phyloP scores from a whole-genome alignment of 2,797 vertebrate genomes.

The Phalanger gymnotis region DNA sequence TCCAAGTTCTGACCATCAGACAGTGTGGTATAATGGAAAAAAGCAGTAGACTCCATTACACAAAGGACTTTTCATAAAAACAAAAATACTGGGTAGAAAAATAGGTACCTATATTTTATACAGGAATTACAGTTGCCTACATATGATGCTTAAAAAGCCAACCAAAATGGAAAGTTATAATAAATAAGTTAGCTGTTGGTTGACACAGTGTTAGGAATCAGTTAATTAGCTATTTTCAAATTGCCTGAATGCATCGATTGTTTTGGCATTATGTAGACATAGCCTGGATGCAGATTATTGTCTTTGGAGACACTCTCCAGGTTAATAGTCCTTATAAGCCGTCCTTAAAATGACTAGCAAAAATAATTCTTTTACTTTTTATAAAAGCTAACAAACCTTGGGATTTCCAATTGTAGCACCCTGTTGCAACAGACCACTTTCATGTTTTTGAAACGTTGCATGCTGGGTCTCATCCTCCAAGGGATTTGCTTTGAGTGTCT shows the following conservation, averaged over 20 bases:
- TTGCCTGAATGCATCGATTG: neutral
- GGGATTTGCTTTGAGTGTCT: neutral
- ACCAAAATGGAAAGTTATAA: slow-evolving; percentile 38
- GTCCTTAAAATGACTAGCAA: slow-evolving; percentile 37
- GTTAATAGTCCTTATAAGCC: neutral
- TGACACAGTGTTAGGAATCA: neutral
- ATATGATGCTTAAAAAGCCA: slow-evolving; percentile 28
- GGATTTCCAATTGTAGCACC: slow-evolving; percentile 3
- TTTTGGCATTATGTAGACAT: neutral
- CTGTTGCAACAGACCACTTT: neutral
- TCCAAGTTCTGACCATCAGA: neutral
- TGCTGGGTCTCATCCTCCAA: neutral
- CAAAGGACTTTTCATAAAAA: slow-evolving; percentile 25
- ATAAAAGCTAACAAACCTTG: slow-evolving; percentile 24
- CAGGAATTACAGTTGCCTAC: neutral
- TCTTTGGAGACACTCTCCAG: slow-evolving; percentile 29
- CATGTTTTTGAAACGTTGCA: neutral
- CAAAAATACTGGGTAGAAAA: slow-evolving; percentile 42
- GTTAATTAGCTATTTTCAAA: neutral
- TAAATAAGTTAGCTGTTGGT: neutral
- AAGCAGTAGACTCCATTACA: neutral
- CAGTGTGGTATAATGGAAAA: neutral
- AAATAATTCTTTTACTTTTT: slow-evolving; percentile 34
- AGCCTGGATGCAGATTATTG: neutral
- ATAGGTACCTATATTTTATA: neutral